Conservation (phyloP, 2,888 invertebrate genomes). For the Druceiella hillmani region DNA sequence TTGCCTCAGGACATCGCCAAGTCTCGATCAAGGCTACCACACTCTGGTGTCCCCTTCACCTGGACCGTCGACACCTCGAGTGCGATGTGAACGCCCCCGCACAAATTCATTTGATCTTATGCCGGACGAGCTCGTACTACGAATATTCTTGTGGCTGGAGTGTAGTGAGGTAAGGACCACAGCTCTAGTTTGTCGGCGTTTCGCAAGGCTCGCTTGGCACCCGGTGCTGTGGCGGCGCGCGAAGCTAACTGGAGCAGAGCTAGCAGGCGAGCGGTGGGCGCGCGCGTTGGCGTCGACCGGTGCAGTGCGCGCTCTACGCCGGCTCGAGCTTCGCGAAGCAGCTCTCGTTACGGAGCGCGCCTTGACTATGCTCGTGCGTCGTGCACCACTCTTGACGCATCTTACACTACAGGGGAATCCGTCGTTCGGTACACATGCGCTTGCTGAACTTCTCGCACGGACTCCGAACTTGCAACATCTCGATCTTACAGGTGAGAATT, state of each 20-base stretch:
- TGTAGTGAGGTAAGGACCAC: slow-evolving; percentile 64
- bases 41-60: slow-evolving; percentile 62
- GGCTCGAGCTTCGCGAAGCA: too few species aligned
- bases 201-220: slow-evolving; percentile 43
- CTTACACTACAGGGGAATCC: slow-evolving; percentile 72
- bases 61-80: slow-evolving; percentile 35
- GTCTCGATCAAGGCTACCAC: slow-evolving; percentile 77
- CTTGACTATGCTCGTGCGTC: too few species aligned
- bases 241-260: neutral
- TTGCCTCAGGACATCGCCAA: slow-evolving; percentile 59
- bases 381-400: slow-evolving; percentile 74
- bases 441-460: slow-evolving; percentile 73
- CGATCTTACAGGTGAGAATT: slow-evolving; percentile 69
- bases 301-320: slow-evolving; percentile 38
- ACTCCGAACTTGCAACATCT: slow-evolving; percentile 79
- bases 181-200: slow-evolving; percentile 43
- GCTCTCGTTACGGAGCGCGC: too few species aligned
- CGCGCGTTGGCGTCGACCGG: too few species aligned
- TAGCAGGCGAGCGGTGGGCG: slow-evolving; percentile 1
- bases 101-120: slow-evolving; percentile 54
- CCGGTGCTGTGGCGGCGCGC: slow-evolving; percentile 31
- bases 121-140: slow-evolving; percentile 62
- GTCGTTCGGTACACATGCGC: slow-evolving; percentile 68
- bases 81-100: slow-evolving; percentile 30
- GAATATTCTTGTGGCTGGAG: slow-evolving; percentile 64